Evolutionary conservation across 64 coral and sea anemone species (phyloP), one percentile per base, ranked within the genome.

Genomic region (Orbicella faveolata): DNA sequence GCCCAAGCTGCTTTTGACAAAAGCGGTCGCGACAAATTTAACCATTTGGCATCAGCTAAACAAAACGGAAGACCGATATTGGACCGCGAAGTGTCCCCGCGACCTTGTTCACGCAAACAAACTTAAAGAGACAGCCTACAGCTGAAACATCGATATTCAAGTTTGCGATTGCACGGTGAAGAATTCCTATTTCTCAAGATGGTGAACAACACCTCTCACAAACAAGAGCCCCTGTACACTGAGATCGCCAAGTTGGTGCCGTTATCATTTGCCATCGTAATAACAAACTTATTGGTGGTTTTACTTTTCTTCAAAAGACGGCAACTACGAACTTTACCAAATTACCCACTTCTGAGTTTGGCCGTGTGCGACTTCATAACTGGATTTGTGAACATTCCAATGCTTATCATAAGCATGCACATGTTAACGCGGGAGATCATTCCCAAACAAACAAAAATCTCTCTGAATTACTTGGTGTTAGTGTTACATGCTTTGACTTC

Each of bases 341-440:
- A 94, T 16, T 94, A 88, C 61, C 87, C 83, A 37, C 81, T 94
- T 2, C 78, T 94, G 1, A 91, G 93, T 78, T 81, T 95, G 52
- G 89, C 93, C 15, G 73, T 80, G 20, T 95, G 89, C 20, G 93
- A 95, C 82, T 78, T 95, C 34, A 52, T 95, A 13, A 77, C 89
- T 8, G 93, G 93, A 36, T 75, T 73, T 34, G 67, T 95, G 16
- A 36, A 76, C 16, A 67, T 95, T 65, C 93, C 94, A 2, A 52
- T 95, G 15, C 69, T 95, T 0, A 23, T 95, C 19, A 53, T 78
- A 23, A 52, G 18, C 36, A 51, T 78, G 36, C 75, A 41, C 17
- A 51, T 78, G 18, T 39, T 52, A 21, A 78, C 75, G 37, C 17
- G 18, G 36, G 39, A 23, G 2, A 52, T 52, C 10, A 15, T 10